Evolutionary conservation across 2,888 invertebrate species (phyloP), one percentile per base, ranked within the genome.

Genomic region (Eurytoma adleriae): DNA sequence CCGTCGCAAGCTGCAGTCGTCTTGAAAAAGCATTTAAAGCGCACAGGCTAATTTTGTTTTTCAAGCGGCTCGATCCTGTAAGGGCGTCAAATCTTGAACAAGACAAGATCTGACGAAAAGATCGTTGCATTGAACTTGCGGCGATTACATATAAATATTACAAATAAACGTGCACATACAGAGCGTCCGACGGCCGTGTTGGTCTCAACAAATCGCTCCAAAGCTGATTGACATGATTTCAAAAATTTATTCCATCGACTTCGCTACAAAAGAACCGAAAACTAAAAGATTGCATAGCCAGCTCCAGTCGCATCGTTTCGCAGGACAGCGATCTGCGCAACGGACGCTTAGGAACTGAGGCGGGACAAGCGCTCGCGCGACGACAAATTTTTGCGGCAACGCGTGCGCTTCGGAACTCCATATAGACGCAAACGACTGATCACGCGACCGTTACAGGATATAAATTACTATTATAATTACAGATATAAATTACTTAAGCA

Each of bases 381-480:
- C 73, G 68, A 57, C 72, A 69, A 54, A 40, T 40, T 40, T 24
- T 75, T 70, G 62, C 14, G 54, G 62, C 64, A 57, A 52, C 62
- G 56, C 68, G 69, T 81, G 78, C 75, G 71, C 78, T 81, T 74
- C 57, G 75, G 56, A 74, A 70, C 61, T 78, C 40, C 61, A 24
- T 81, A 40, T 10, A 71, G 78, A 78, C 67, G 77, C 70, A 78
- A 81, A 68, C 66, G 71, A 76, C 56, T 80, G 52, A 78, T 74
- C 64, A 48, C 57, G 10, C 10, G 16, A 7, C 40, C 10, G 40
- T 40, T 40, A 40, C 57, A 14, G n/a, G 5, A 70, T 12, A 40
- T 5, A 54, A 14, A 54, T 40, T 54, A 16, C 16, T 14, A n/a
- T n/a, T 57, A 54, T 20, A 52, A 24, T 68, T 16, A 50, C 57